Percentiles rank a stretch among this genome's conserved stretches.
These are phyloP conservation scores for Jacana jacana DNA, from an alignment of 2,113 vertebrate species.

Conservation along the genomic window DNA sequence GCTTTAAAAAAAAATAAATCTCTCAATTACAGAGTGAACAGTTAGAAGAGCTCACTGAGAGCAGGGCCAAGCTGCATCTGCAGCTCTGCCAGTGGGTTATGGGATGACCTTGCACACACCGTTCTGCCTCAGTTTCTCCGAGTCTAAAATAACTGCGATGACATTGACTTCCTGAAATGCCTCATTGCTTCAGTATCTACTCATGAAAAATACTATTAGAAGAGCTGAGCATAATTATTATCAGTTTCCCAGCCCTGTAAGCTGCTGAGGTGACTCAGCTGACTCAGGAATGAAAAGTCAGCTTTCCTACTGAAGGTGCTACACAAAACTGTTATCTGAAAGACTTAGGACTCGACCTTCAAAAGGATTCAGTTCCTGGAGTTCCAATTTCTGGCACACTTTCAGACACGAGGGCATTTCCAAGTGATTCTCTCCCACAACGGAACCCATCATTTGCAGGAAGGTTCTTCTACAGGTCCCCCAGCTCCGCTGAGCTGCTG, in stretches of 20 bases:
- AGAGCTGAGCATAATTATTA: not conserved
- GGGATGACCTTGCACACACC: not conserved
- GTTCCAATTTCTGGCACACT: not conserved
- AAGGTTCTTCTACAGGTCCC: not conserved
- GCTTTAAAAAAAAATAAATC: not conserved
- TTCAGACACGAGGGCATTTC: not conserved
- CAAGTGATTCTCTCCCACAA: not conserved
- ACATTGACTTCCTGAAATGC: not conserved
- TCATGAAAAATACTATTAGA: not conserved
- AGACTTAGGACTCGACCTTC: not conserved
- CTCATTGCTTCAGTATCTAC: not conserved
- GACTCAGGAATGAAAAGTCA: constrained; percentile 23
- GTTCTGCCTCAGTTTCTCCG: constrained; percentile 54
- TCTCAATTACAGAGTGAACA: not conserved
- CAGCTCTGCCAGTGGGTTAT: not conserved
- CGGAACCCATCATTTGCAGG: not conserved
- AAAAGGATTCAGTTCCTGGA: not conserved
- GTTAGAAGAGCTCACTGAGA: not conserved
- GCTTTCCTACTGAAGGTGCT: constrained; percentile 1
- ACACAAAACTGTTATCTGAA: not conserved
- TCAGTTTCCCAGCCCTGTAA: not conserved
- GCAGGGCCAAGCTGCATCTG: not conserved
- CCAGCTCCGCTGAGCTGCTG: not conserved
- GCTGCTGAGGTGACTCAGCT: not conserved
- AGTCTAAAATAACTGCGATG: not conserved